Evolutionary conservation across 1,140 invertebrate genomes (phyloP), one percentile per base, ranked within the genome.

Genomic region (Microplitis demolitor): DNA sequence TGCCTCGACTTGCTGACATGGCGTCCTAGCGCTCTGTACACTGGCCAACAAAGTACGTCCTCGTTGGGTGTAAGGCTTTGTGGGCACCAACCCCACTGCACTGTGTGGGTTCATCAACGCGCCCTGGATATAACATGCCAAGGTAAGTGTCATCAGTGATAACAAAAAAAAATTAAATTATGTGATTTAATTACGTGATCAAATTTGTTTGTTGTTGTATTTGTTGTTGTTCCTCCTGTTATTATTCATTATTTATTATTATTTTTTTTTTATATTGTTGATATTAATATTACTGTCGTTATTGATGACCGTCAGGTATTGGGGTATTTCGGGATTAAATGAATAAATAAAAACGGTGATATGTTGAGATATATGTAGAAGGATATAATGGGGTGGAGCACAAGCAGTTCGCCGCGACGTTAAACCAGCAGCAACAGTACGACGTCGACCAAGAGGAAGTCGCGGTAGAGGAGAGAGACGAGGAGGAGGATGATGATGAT

Each of bases 1-100:
- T 70, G 39, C 33, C 35, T 73, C 70, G 73, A 84, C 81, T 84
- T 83, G 84, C 84, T 85, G 84, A 85, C 85, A 86, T 86, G 85
- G 85, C 85, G 85, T 86, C 83, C 83, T 85, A 83, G 84, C 77
- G 78, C 78, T 80, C 50, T 45, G 77, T 76, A 80, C 37, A 39
- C 80, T 74, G 77, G 51, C 74, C 62, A 76, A 82, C 77, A 79
- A 33, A 74, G 75, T 74, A 79, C 78, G 75, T 79, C 78, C 78
- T 75, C 77, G 69, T 73, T 69, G 74, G 73, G 54, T 61, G 53
- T 61, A 76, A 74, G 74, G 71, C 16, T 74, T 68, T 77, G 34
- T 62, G 39, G 39, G 8, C 66, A 54, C 56, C 74, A 71, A 73
- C 66, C 73, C 76, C 69, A 69, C 54, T 13, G 66, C 6, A 45